A percentile compares a stretch with the other conserved stretches of the same genome.
phyloP scores from a whole-genome alignment of 1,140 invertebrate genomes.

The Sipha flava region DNA sequence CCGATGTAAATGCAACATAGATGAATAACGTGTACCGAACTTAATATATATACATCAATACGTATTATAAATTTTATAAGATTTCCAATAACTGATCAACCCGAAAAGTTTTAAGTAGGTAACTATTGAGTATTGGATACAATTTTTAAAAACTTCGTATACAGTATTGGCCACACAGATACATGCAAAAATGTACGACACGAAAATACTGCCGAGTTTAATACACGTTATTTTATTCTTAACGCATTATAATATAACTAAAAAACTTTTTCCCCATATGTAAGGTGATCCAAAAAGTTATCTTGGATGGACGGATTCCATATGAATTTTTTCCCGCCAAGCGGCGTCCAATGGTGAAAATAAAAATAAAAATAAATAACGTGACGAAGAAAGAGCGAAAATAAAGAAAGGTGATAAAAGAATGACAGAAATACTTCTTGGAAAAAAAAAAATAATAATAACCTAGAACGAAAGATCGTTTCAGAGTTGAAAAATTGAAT shows the following conservation, averaged over 20 bases:
- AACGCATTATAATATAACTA: neutral
- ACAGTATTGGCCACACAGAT: neutral
- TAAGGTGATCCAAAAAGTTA: constrained; percentile 9
- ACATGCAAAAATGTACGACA: neutral
- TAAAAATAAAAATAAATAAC: too few species aligned
- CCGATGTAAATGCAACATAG: too few species aligned
- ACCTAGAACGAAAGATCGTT: neutral
- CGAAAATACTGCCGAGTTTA: neutral
- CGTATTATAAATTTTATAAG: too few species aligned
- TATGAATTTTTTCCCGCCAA: neutral
- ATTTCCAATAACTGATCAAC: neutral
- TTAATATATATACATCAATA: too few species aligned
- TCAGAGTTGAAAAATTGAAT: neutral
- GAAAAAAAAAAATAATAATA: neutral
- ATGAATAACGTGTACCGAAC: too few species aligned
- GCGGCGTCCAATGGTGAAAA: too few species aligned
- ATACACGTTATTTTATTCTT: neutral
- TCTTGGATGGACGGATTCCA: neutral
- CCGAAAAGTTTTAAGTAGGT: neutral
- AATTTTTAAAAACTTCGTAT: neutral
- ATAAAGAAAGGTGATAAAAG: neutral
- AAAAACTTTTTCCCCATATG: neutral
- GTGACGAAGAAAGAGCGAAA: neutral
- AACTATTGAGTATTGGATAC: too few species aligned
- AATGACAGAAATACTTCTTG: neutral